These are phyloP conservation scores for Brevimyrus niger DNA, from an alignment of 2,113 vertebrate species.

Conservation along the genomic window DNA sequence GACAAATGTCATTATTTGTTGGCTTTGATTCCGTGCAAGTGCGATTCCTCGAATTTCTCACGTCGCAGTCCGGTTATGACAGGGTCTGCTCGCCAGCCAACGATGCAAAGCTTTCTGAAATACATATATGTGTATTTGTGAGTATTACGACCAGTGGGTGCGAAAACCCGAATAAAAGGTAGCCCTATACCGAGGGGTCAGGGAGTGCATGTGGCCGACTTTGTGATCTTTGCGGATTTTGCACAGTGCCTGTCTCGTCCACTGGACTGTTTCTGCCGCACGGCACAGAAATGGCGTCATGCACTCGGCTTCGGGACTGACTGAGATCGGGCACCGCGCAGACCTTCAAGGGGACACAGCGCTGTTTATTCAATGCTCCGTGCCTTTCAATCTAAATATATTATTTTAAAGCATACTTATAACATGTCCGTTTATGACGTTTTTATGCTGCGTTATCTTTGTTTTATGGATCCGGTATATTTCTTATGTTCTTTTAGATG, in stretches of 20 bases:
- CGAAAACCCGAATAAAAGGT: not conserved
- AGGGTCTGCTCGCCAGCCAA: not conserved
- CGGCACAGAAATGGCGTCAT: slow-evolving; percentile 19
- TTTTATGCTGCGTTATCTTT: not conserved
- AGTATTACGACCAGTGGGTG: not conserved
- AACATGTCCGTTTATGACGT: not conserved
- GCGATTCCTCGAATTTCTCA: not conserved
- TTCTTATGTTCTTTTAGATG: not conserved
- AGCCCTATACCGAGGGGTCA: not conserved
- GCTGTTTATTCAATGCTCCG: not conserved
- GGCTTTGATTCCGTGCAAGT: not conserved
- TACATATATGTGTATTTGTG: not conserved
- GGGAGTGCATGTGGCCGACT: not conserved
- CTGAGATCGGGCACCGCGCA: not conserved
- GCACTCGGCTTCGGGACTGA: not conserved
- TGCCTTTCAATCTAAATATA: not conserved
- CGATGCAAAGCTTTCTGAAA: not conserved
- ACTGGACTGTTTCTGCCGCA: not conserved
- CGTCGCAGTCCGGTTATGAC: not conserved
- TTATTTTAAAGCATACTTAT: not conserved
- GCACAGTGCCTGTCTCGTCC: not conserved
- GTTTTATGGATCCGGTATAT: not conserved
- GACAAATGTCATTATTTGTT: not conserved
- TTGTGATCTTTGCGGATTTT: not conserved
- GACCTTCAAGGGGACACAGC: not conserved